Evolutionary conservation across 1,140 invertebrate genomes (phyloP), one percentile per base, ranked within the genome.

Genomic region (Drosophila ficusphila): DNA sequence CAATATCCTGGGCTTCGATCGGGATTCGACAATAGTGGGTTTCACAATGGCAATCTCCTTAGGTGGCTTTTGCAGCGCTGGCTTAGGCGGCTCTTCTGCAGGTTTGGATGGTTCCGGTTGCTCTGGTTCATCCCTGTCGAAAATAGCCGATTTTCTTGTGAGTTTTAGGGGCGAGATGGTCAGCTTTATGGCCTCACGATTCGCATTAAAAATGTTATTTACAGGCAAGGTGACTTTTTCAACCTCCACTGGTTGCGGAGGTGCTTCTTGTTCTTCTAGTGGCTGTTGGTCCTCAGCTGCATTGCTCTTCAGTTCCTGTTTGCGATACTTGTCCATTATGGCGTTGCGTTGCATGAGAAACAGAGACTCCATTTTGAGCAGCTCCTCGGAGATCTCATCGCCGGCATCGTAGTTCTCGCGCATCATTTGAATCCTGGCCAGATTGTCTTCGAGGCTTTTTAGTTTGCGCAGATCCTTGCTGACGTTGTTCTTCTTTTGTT

Each of bases 41-140:
- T 91, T 91, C 0, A 91, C 90, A 48, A 91, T 91, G 3, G 90
- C 90, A 12, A 91, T 76, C 42, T 91, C 90, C 44, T 89, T 89
- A 0, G 34, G 46, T 14, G 56, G 38, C 1, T 52, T 60, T 7
- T 9, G 23, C 11, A 42, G 19, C 1, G 21, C 6, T 9, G 14
- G 44, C 29, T 76, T 82, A 4, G 25, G 19, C 1, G 41, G 44
- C 53, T 77, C 81, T 14, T 39, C 57, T 0, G 62, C 48, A 8
- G 65, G 11, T 9, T 64, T 64, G 5, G 36, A 23, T 11, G 18
- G 38, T 7, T 44, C 54, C 1, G 27, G 16, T 2, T 54, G 76
- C 2, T 89, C 79, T 2, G 18, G 2, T 0, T 85, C 81, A 34
- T 90, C 81, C 41, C 76, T 89, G 29, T 89, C 75, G 16, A 90